These are phyloP conservation scores for Volucella inanis DNA, from an alignment of 2,888 invertebrate species.

Conservation along the genomic window DNA sequence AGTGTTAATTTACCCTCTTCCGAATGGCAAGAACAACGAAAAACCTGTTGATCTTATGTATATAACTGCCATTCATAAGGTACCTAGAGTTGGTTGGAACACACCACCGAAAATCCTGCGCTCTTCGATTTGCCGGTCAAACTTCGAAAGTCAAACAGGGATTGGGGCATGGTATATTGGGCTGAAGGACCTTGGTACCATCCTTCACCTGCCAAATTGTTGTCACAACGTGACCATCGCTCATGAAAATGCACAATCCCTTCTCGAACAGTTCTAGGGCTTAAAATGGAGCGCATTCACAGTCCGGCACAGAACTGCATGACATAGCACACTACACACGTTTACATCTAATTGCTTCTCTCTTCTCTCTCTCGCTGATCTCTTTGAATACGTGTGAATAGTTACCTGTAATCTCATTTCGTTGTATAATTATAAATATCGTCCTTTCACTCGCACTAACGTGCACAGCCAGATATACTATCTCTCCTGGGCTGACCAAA, in stretches of 20 bases:
- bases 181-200: slow-evolving; percentile 32
- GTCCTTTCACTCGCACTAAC: neutral
- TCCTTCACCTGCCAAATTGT: slow-evolving; percentile 9
- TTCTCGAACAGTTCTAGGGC: too few relatives aligned
- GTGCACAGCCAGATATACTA: neutral
- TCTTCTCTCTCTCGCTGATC: neutral
- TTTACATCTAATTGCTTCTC: neutral
- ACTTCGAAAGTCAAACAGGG: too few relatives aligned
- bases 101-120: too few relatives aligned
- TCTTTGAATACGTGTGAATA: slow-evolving; percentile 52
- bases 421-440: slow-evolving; percentile 66
- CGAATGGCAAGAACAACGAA: too few relatives aligned
- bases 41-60: slow-evolving; percentile 26
- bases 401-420: slow-evolving; percentile 71
- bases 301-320: slow-evolving; percentile 8
- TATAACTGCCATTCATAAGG: neutral
- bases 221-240: slow-evolving; percentile 41
- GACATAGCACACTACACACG: neutral
- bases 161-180: neutral
- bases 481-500: slow-evolving; percentile 30
- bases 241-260: slow-evolving; percentile 12
- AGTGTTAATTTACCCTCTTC: slow-evolving; percentile 12
- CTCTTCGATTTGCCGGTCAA: too few relatives aligned
- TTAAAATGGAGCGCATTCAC: too few relatives aligned
- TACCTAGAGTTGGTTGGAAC: too few relatives aligned